Evolutionary conservation across 2,888 invertebrate genomes (phyloP), one percentile per base, ranked within the genome.

Genomic region (Xestia rhomboidea): DNA sequence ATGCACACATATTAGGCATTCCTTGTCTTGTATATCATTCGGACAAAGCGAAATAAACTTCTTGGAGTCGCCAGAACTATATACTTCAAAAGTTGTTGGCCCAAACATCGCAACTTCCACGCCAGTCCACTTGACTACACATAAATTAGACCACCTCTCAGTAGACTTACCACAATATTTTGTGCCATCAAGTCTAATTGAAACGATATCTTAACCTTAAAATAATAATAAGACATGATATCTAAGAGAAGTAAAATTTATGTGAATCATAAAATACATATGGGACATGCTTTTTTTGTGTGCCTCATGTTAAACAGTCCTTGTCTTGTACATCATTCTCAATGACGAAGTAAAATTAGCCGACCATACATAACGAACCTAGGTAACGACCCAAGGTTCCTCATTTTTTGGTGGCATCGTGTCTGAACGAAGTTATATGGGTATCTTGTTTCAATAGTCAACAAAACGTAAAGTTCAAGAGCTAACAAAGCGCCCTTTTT

Each of bases 261-360:
- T 3, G 24, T 24, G 24, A 10, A 3, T 5, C 51, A 21, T n/a
- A 1, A 34, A 34, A 34, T 34, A 4, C 34, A 34, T 34, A 4
- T 34, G 34, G 34, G 34, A 34, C 34, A 34, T 34, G 34, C 34
- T 2, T 34, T 34, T 34, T n/a, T n/a, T 34, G 11, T 38, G 27
- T 54, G 34, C 38, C 54, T 64, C 49, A 66, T 70, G 38, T n/a
- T 46, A 11, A 44, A 11, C 60, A 68, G 62, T 80, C 21, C 60
- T 60, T n/a, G 67, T 57, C 57, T 27, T 62, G 38, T 27, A 49
- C 10, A 63, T 57, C 27, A 7, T 68, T 70, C 49, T 44, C 64
- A 44, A 51, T 57, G n/a, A 72, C 18, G 11, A 13, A 51, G 68
- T 46, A 64, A 79, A 69, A 66, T 66, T 78, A 8, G 10, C 18